These are phyloP conservation scores for Hydriomena furcata DNA, from an alignment of 2,888 invertebrate species.

Conservation along the genomic window DNA sequence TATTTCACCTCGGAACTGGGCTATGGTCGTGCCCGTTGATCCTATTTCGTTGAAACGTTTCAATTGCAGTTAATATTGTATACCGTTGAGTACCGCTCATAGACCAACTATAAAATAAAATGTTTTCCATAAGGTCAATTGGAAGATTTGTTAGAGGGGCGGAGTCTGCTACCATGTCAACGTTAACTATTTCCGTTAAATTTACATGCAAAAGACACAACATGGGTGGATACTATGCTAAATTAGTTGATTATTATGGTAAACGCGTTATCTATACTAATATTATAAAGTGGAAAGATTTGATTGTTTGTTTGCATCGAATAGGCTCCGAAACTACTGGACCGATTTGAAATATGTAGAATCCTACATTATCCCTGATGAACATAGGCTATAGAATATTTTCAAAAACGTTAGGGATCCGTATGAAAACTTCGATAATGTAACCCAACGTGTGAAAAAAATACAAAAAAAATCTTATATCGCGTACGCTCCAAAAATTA, in stretches of 20 bases:
- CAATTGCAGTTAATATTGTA: constrained; percentile 65
- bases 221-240: constrained; percentile 15
- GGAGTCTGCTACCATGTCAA: constrained; percentile 16
- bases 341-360: too few relatives aligned
- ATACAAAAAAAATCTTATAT: too few relatives aligned
- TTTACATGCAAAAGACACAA: constrained; percentile 28
- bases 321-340: too few relatives aligned
- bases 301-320: too few relatives aligned
- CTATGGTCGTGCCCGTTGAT: constrained; percentile 68
- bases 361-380: too few relatives aligned
- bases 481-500: too few relatives aligned
- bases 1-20: constrained; percentile 70
- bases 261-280: constrained; percentile 14
- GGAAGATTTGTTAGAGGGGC: constrained; percentile 9
- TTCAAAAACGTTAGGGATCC: too few relatives aligned
- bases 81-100: constrained; percentile 74
- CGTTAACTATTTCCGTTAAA: constrained; percentile 16
- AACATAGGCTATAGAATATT: too few relatives aligned
- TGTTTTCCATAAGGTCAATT: constrained; percentile 27
- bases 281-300: too few relatives aligned
- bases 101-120: constrained; percentile 52
- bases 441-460: too few relatives aligned
- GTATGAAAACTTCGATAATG: too few relatives aligned
- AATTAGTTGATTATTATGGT: constrained; percentile 19
- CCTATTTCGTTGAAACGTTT: constrained; percentile 56